Base-by-base conservation (phyloP, 2,797 vertebrate genomes). In the Tamandua tetradactyla region DNA sequence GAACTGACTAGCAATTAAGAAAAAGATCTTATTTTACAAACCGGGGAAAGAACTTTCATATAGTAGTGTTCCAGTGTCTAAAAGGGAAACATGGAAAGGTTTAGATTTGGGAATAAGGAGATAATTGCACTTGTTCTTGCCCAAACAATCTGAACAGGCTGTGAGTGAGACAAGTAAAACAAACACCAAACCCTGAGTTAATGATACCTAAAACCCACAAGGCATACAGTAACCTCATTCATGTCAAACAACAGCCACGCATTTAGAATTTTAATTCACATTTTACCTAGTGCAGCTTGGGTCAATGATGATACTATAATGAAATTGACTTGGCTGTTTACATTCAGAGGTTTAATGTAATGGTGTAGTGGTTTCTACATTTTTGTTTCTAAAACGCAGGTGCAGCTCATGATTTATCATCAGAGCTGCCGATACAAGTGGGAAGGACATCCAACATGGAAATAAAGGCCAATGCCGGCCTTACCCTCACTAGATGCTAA, bases 141-240 rank as follows among this genome's bases (percentile, higher is more conserved):
- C 35, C 52, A 89, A 91, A 89, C 89, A 87, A 47, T 76, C 3
- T 47, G 69, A 92, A 89, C 1, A 87, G 66, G 52, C 44, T 42
- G 47, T 61, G 62, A 69, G 12, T 25, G n/a, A 95, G 37, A 80
- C 61, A 61, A 90, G 82, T 79, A 88, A 97, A 96, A 83, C 37
- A 87, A 71, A 94, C 61, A 89, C 82, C 83, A 82, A 96, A 93
- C 25, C 27, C 84, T 44, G 44, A 91, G 87, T 89, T 95, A 97
- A 94, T 68, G 96, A 94, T 66, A 93, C 81, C 17, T 59, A 96
- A 97, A 96, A 90, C 68, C 61, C 87, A 89, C 89, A 94, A 89
- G 52, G 68, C 93, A 95, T 96, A 87, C 93, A 94, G 91, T 30
- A 66, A 62, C 69, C 52, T 87, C 83, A 82, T 62, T 87, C 83